Base-by-base conservation (phyloP, 1,140 invertebrate species). In the Papilio glaucus region DNA sequence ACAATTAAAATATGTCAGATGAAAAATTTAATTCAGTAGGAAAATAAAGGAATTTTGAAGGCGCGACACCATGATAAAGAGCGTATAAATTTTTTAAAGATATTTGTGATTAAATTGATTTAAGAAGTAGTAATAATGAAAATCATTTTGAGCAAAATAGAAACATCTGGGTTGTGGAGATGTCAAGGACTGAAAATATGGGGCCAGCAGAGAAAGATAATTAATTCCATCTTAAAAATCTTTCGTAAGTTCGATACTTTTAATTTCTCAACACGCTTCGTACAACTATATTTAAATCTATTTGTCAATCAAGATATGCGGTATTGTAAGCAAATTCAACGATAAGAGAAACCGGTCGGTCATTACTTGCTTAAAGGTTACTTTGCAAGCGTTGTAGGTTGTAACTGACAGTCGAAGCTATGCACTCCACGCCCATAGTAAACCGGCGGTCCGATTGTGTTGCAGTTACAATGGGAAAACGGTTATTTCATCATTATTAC, bases 271-370 rank as follows among this genome's bases (percentile, higher is more conserved):
- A 57, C 9, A 1, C 49, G 1, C 49, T 26, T 4, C 7, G 49
- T 57, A 57, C 60, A 60, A 29, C 24, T 24, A 9, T 33, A 62
- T 39, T 65, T 5, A 65, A 65, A 41, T 41, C 4, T 41, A 65
- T 65, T 65, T 12, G 62, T 21, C 15, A 65, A 65, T 65, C 29
- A 39, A 65, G 62, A 65, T 65, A 65, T 15, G 33, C 37, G n/a
- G 29, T 41, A 39, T 65, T 65, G 62, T 65, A 65, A 39, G 62
- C 62, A 65, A 37, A 65, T 65, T 38, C 10, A 37, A 4, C 18
- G 62, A 65, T 65, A 65, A 9, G 2, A 15, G 9, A 37, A 37
- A 65, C 62, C 37, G 62, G 62, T 37, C 13, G 13, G 13, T 1
- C 45, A 53, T 53, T 65, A 39, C 8, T 21, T 4, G 18, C 12